Conservation (phyloP, 2,888 invertebrate genomes). For the Hydraecia micacea region DNA sequence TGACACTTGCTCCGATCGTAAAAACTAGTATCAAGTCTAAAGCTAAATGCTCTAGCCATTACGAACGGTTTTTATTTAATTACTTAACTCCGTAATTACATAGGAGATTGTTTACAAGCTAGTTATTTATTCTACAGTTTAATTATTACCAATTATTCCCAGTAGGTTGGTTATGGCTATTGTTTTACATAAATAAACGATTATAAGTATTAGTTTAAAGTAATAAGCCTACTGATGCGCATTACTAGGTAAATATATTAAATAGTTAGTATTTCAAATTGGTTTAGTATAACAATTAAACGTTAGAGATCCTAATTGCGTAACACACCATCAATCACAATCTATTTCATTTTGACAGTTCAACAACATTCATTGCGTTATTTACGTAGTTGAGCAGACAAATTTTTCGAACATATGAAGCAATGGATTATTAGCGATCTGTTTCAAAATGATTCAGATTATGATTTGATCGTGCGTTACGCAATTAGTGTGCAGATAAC, state of each 20-base stretch:
- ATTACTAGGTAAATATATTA: conserved; percentile 11
- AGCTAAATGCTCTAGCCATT: conserved; percentile 13
- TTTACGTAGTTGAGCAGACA: no score
- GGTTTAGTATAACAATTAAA: neutral
- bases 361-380: no score
- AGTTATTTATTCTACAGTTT: conserved; percentile 47
- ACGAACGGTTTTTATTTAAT: conserved; percentile 39
- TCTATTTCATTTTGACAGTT: no score
- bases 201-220: conserved; percentile 14
- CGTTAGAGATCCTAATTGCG: no score
- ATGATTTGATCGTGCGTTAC: no score
- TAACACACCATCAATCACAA: no score
- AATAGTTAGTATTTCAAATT: neutral
- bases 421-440: no score
- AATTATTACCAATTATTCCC: conserved; percentile 45
- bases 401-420: no score
- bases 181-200: conserved; percentile 44
- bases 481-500: neutral
- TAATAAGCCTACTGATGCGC: conserved; percentile 6
- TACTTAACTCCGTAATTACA: conserved; percentile 38
- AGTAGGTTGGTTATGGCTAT: conserved; percentile 14
- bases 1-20: conserved; percentile 20
- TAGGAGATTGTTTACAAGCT: conserved; percentile 41
- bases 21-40: conserved; percentile 28
- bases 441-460: no score